Evolutionary conservation across 2,113 vertebrate genomes (phyloP), one percentile per base, ranked within the genome.

Genomic region (Cyanoramphus novaezelandiae): DNA sequence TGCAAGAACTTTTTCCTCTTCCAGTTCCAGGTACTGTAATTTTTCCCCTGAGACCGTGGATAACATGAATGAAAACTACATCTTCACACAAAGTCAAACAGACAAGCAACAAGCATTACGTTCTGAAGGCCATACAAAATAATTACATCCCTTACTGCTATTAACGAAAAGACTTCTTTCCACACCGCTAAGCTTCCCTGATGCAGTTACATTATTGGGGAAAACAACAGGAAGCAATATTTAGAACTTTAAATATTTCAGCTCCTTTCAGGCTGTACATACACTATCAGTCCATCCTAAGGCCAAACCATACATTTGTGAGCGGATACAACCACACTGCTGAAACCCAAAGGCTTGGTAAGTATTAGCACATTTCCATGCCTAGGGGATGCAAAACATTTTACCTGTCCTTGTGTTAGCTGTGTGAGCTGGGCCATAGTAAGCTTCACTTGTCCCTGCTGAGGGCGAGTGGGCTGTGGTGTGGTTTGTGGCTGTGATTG

Each of bases 351-450:
- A 49, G 23, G 29, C 27, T 39, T n/a, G 44, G 2, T 21, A 41
- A 46, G 7, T 23, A 75, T 46, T 3, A 35, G 59, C 20, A 52
- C 17, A 57, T 17, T 43, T 31, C 39, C 47, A 37, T 4, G 12
- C 9, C 12, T 19, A 59, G 46, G 43, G 28, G 44, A 29, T 75
- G 76, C 10, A 7, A 35, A 52, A 24, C 7, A 47, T 76, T 97
- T 98, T 96, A 99, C 99, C 97, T 99, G 99, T 94, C 99, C 98
- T 95, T 99, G 99, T 2, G 99, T 99, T 33, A 99, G 98, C 96
- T 99, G 99, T 3, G 99, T 99, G 84, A 99, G 99, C 68, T 99
- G 99, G 27, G 99, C 99, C 99, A 99, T 99, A 10, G 99, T 99
- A 43, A 99, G 99, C 82, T 99, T 99, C 82, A 99, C 99, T 91